phyloP scores from a whole-genome alignment of 2,113 vertebrate genomes.

The Saimiri boliviensis region DNA sequence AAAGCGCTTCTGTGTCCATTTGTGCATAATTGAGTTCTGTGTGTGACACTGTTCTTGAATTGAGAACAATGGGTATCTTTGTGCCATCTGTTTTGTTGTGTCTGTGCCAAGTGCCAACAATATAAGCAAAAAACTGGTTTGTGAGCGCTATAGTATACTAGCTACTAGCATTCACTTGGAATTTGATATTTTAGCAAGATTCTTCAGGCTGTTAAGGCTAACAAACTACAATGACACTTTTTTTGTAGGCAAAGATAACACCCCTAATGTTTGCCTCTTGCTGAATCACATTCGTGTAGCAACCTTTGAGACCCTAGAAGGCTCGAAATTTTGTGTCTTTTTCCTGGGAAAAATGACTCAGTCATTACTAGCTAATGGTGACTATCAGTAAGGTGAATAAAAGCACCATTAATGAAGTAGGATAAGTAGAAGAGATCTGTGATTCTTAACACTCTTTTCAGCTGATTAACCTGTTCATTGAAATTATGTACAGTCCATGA shows the following conservation, averaged over 20 bases:
- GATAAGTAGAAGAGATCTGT: background rate
- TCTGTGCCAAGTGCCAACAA: conserved; percentile 1
- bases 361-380: background rate
- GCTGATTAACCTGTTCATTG: background rate
- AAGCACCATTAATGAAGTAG: background rate
- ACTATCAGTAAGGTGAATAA: background rate
- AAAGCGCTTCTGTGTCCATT: conserved; percentile 25
- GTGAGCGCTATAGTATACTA: background rate
- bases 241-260: background rate
- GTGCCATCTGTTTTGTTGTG: conserved; percentile 53
- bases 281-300: background rate
- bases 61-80: conserved; percentile 34
- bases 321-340: background rate
- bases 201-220: background rate
- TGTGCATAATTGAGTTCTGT: conserved; percentile 40
- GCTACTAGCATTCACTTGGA: background rate
- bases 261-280: background rate
- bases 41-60: conserved; percentile 32
- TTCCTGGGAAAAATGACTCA: background rate
- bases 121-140: conserved; percentile 2
- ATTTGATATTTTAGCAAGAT: background rate
- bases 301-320: background rate
- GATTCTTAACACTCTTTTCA: background rate
- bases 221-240: background rate
- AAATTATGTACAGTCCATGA: background rate